Conservation (phyloP, 1,140 invertebrate species). For the Augochlora pura region DNA sequence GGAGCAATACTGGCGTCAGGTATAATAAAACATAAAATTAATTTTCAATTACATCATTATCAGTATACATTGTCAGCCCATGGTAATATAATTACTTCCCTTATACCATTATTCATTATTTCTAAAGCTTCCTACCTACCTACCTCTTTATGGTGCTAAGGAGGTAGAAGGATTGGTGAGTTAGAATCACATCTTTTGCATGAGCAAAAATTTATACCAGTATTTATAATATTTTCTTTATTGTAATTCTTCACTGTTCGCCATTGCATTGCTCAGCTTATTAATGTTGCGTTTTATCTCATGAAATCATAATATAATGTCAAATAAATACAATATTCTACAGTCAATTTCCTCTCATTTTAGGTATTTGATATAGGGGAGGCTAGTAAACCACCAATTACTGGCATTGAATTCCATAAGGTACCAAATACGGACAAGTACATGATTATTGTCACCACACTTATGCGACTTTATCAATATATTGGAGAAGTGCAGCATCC, state of each 20-base stretch:
- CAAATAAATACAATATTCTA: conserved; percentile 4
- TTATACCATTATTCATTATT: conserved; percentile 59
- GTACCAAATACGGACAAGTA: conserved; percentile 86
- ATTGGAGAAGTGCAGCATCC: conserved; percentile 85
- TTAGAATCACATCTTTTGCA: conserved; percentile 50
- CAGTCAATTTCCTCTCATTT: conserved; percentile 36
- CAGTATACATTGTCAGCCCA: conserved; percentile 31
- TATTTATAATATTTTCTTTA: conserved; percentile 10
- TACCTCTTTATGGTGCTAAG: conserved; percentile 86
- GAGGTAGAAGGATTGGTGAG: conserved; percentile 88
- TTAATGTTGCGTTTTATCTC: conserved; percentile 17
- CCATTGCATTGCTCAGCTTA: conserved; percentile 12
- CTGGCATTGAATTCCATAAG: conserved; percentile 91
- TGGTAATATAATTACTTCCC: conserved; percentile 55
- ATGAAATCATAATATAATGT: conserved; percentile 9
- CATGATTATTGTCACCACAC: conserved; percentile 91
- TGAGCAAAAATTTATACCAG: not conserved
- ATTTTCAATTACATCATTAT: conserved; percentile 33
- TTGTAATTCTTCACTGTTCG: not conserved
- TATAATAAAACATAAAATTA: conserved; percentile 73
- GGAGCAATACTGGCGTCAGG: conserved; percentile 94
- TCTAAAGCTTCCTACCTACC: conserved; percentile 87
- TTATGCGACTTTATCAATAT: conserved; percentile 92
- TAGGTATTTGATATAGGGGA: conserved; percentile 93
- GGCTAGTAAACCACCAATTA: conserved; percentile 87